Evolutionary conservation across 1,140 invertebrate species (phyloP), one percentile per base, ranked within the genome.

Genomic region (Diploscapter pachys): DNA sequence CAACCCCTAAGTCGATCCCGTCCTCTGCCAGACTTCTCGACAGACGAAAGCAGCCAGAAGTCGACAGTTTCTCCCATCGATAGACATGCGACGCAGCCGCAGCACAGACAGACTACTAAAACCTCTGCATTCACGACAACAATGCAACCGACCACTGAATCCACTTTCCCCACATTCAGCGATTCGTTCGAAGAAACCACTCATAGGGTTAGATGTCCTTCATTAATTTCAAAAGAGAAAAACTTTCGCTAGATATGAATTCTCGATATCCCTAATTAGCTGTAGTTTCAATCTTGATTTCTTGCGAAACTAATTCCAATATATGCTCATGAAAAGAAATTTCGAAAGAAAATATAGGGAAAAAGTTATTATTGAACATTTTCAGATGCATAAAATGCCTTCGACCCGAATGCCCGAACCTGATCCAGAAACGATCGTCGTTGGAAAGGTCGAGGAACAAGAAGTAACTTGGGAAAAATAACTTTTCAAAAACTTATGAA

Each of bases 161-260:
- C 66, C 5, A 68, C 66, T 51, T 68, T 68, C 66, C 66, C 66
- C 6, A 68, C 66, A 9, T 68, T 68, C 57, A 48, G 11, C 48
- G 48, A 9, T 6, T 52, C 53, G 6, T 11, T 55, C 5, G 51
- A 8, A 9, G 66, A 68, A 8, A 52, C 31, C 11, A 55, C 57
- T 2, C 52, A 52, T 52, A 51, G 52, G 50, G 6, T 52, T 6
- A 68, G 66, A 31, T 31, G 31, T 31, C 1, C 31, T 31, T 31
- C 31, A 31, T 31, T 68, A 48, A n/a, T 52, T 6, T 52, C 6
- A 55, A 68, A 6, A 2, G 56, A 8, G 51, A 52, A 65, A 50
- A 65, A 65, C 51, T 65, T 65, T 31, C 52, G 6, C 11, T n/a
- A 5, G 8, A 5, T 68, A 55, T 52, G 9, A 31, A 55, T 52